These are phyloP conservation scores for Altica lythri DNA, from an alignment of 2,888 invertebrate species.

Conservation along the genomic window DNA sequence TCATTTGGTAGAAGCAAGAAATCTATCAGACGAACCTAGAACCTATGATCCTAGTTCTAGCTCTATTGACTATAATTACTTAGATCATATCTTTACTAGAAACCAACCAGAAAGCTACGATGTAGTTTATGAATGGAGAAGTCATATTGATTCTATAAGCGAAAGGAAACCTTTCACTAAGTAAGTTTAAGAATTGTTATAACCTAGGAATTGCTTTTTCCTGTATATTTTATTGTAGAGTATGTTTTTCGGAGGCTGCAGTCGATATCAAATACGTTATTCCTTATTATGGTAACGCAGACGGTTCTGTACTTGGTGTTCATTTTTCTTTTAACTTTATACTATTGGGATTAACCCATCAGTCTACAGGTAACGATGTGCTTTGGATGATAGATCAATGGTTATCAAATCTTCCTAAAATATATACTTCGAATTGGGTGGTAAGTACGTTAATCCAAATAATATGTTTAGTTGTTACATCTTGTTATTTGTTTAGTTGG, in stretches of 20 bases:
- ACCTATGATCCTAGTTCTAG: slow-evolving; percentile 32
- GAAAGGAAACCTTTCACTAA: background rate
- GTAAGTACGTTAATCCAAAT: slow-evolving; percentile 55
- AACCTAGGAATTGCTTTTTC: too few species aligned
- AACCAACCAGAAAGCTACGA: slow-evolving; percentile 64
- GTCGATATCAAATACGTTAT: slow-evolving; percentile 64
- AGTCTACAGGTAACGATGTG: slow-evolving; percentile 66
- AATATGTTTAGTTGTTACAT: background rate
- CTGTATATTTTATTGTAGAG: too few species aligned
- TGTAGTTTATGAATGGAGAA: slow-evolving; percentile 69
- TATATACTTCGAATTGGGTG: slow-evolving; percentile 74
- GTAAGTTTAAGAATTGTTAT: too few species aligned
- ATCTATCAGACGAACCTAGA: slow-evolving; percentile 55
- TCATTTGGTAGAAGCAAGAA: slow-evolving; percentile 54
- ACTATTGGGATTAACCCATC: slow-evolving; percentile 65
- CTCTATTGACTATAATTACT: slow-evolving; percentile 56
- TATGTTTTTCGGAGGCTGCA: slow-evolving; percentile 80
- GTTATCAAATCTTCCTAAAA: slow-evolving; percentile 65
- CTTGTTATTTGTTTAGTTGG: slow-evolving; percentile 56
- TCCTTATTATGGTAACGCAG: slow-evolving; percentile 67
- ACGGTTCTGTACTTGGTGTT: slow-evolving; percentile 59
- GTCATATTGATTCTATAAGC: slow-evolving; percentile 52
- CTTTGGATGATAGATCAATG: slow-evolving; percentile 67
- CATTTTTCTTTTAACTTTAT: slow-evolving; percentile 81
- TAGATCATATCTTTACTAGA: slow-evolving; percentile 68